A percentile compares a stretch with the other conserved stretches of the same genome.
These are phyloP conservation scores for Solenopsis fugax DNA, from an alignment of 1,140 invertebrate species.

Conservation along the genomic window DNA sequence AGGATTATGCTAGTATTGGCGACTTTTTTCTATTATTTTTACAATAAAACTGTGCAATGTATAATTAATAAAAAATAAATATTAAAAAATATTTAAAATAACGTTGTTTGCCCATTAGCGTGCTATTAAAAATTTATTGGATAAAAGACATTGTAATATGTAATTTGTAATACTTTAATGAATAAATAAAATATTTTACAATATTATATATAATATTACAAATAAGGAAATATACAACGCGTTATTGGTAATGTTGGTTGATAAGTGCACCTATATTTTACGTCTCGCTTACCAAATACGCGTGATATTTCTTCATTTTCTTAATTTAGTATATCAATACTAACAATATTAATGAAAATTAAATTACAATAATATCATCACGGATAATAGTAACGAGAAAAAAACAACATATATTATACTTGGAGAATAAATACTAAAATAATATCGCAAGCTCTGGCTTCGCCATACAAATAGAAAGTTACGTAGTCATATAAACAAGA, in stretches of 20 bases:
- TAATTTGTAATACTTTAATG: constrained; percentile 77
- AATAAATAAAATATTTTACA: constrained; percentile 76
- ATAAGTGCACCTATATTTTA: constrained; percentile 84
- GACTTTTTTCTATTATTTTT: too few species aligned
- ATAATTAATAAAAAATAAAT: too few species aligned
- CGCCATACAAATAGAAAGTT: constrained; percentile 56
- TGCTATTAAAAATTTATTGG: too few species aligned
- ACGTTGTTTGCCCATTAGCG: too few species aligned
- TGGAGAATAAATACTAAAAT: constrained; percentile 78
- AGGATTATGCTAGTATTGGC: too few species aligned
- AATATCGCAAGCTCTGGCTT: constrained; percentile 67
- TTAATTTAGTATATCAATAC: constrained; percentile 55
- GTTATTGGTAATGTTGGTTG: constrained; percentile 78
- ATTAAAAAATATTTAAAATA: too few species aligned
- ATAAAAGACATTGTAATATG: too few species aligned
- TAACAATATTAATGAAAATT: constrained; percentile 61
- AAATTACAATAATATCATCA: constrained; percentile 64
- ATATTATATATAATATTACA: constrained; percentile 33
- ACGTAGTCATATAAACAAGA: constrained; percentile 56
- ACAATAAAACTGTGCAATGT: too few species aligned
- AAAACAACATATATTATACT: constrained; percentile 69
- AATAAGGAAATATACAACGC: constrained; percentile 78
- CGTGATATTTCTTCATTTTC: constrained; percentile 78
- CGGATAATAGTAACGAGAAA: constrained; percentile 69
- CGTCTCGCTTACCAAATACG: constrained; percentile 82